Conservation (phyloP, 2,888 invertebrate species). For the Prosopocoilus inquinatus region DNA sequence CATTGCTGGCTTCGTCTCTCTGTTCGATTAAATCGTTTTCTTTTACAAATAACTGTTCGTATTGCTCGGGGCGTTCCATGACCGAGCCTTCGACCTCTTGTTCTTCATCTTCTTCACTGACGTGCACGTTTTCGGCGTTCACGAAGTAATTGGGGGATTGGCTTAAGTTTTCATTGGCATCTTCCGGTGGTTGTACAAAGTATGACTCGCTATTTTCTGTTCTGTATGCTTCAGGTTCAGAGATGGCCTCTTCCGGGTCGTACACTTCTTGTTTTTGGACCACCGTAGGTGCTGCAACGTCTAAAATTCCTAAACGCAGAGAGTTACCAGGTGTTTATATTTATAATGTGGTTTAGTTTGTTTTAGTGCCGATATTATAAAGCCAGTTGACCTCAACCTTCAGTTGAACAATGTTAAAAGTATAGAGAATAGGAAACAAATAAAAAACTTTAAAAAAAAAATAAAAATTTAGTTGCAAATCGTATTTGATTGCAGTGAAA, state of each 20-base stretch:
- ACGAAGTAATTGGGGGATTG: slow-evolving; percentile 1
- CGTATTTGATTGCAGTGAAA: no score
- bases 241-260: background rate
- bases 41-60: slow-evolving; percentile 15
- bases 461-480: no score
- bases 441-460: no score
- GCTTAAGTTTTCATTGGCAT: slow-evolving; percentile 7
- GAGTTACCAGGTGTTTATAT: background rate
- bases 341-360: no score
- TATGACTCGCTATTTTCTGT: background rate
- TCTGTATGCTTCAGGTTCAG: slow-evolving; percentile 1
- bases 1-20: background rate
- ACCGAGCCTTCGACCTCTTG: background rate
- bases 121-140: background rate
- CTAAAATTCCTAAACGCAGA: slow-evolving; percentile 11
- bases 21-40: slow-evolving; percentile 14
- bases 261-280: slow-evolving; percentile 9
- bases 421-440: no score
- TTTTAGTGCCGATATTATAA: no score
- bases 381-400: no score
- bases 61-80: slow-evolving; percentile 3
- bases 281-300: slow-evolving; percentile 3
- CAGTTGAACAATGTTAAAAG: no score
- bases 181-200: background rate
- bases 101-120: background rate